Conservation (phyloP, 2,113 vertebrate genomes). For the Pampusana beccarii region DNA sequence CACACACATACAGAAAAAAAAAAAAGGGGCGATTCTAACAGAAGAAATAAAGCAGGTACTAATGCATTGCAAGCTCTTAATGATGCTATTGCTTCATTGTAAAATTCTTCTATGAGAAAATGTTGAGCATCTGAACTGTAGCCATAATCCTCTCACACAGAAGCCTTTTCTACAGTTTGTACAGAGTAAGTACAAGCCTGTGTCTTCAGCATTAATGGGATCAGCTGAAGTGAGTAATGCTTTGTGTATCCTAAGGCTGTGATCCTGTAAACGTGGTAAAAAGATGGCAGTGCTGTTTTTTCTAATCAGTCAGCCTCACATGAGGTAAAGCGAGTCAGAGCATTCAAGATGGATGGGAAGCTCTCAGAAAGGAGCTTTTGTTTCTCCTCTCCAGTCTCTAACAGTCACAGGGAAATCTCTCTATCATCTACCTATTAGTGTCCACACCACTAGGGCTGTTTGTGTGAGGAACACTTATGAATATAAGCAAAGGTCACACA, state of each 20-base stretch:
- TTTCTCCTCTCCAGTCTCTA: neutral
- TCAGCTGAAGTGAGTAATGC: constrained; percentile 49
- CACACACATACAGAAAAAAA: too few species aligned
- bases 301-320: constrained; percentile 11
- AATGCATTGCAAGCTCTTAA: neutral
- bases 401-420: neutral
- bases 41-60: constrained; percentile 1
- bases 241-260: constrained; percentile 34
- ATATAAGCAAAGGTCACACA: neutral
- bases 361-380: constrained; percentile 44
- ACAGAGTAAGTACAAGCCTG: constrained; percentile 5
- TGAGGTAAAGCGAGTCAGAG: constrained; percentile 33
- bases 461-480: neutral
- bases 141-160: constrained; percentile 24
- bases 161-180: neutral
- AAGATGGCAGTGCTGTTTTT: constrained; percentile 43
- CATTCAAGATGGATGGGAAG: neutral
- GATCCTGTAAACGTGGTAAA: constrained; percentile 2
- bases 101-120: neutral
- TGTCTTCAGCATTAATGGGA: constrained; percentile 24
- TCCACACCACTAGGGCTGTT: neutral
- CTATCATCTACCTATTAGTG: constrained; percentile 39
- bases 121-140: neutral
- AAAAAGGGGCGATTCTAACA: neutral
- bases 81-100: neutral